A percentile compares a stretch with the other conserved stretches of the same genome.
Evolutionary conservation across 1,140 invertebrate species (phyloP).

Genomic region (Goniozus legneri): DNA sequence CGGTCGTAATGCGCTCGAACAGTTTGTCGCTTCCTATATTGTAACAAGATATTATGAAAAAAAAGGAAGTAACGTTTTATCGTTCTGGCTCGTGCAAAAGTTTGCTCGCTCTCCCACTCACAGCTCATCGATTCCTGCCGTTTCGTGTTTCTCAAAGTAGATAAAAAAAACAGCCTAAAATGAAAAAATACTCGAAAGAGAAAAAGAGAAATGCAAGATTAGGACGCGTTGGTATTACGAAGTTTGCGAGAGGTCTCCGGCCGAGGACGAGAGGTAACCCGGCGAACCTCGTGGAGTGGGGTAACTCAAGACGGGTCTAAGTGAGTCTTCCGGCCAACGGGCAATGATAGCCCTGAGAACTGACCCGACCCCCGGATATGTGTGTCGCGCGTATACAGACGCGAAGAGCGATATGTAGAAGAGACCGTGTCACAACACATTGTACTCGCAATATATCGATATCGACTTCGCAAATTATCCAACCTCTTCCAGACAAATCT

Average conservation of each 20-base stretch:
- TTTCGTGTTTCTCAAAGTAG: too few species aligned
- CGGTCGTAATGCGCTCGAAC: conserved; percentile 34
- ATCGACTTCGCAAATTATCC: too few species aligned
- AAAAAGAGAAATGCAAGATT: conserved; percentile 19
- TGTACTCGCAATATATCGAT: too few species aligned
- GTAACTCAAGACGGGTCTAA: conserved; percentile 56
- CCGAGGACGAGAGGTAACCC: conserved; percentile 31
- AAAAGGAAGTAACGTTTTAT: too few species aligned
- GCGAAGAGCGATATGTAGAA: conserved; percentile 17
- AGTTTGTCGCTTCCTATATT: too few species aligned
- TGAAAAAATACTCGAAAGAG: conserved; percentile 11
- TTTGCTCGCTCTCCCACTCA: too few species aligned
- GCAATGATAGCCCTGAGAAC: conserved; percentile 58
- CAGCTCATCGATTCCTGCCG: too few species aligned
- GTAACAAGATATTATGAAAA: too few species aligned
- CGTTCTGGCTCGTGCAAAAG: too few species aligned
- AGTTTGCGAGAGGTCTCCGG: conserved; percentile 26
- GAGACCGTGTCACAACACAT: conserved; percentile 29
- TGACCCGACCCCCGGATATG: conserved; percentile 51
- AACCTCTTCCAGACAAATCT: too few species aligned
- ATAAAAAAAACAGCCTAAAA: too few species aligned
- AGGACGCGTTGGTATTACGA: conserved; percentile 29
- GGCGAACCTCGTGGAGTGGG: too few species aligned
- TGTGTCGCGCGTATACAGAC: conserved; percentile 41
- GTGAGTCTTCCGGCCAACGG: conserved; percentile 53